Evolutionary conservation across 2,113 vertebrate species (phyloP), one percentile per base, ranked within the genome.

Genomic region (Ginglymostoma cirratum): DNA sequence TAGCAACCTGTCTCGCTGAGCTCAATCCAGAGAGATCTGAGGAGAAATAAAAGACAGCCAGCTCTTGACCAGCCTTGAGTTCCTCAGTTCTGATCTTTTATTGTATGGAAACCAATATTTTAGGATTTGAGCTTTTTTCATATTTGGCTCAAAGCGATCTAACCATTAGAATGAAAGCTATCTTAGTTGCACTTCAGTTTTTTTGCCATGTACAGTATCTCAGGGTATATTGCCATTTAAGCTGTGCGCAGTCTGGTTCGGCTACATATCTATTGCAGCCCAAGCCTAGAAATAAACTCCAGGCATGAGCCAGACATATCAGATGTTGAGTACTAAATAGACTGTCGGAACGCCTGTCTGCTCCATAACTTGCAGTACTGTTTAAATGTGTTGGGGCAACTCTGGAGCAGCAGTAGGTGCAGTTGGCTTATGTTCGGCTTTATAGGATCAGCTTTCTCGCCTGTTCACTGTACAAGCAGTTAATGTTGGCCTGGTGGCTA

Each of bases 251-350:
- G 94, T 52, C 42, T 95, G 94, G 66, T 34, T 27, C 27, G 17
- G 24, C 94, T 30, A 7, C 69, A 24, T 70, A 38, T 94, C 92
- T 45, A 42, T 94, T 67, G 38, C 92, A 42, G 34, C 38, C 61
- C 67, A 48, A 34, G 45, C 38, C 69, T 95, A 70, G 67, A 52
- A 95, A 76, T 95, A 95, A 95, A 95, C 94, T 95, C 69, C 67
- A 52, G 42, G 67, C 94, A 76, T 10, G 67, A 34, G 67, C 45
- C 94, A 76, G 67, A 12, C 42, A 17, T 45, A 95, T 95, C 45
- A 19, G 45, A 95, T 95, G 94, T 94, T 69, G 52, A 34, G 66
- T 15, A 69, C 52, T 72, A 95, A 72, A 70, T 70, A 95, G 94
- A 72, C 67, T 95, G 42, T 72, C 67, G 23, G 94, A 95, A 27